These are phyloP conservation scores for Syrphus vitripennis DNA, from an alignment of 2,888 invertebrate species.

Conservation along the genomic window DNA sequence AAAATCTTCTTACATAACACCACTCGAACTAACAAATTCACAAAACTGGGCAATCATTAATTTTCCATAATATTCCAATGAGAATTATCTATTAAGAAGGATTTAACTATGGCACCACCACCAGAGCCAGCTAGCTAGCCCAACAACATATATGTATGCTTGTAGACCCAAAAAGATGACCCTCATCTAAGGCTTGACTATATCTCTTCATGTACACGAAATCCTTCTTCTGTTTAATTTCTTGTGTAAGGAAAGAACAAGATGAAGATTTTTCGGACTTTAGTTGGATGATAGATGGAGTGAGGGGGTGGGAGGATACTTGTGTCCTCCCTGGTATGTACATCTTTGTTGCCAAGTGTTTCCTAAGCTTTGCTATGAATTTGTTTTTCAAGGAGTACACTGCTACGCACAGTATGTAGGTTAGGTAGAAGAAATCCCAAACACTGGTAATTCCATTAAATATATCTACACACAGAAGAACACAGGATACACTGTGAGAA, in stretches of 20 bases:
- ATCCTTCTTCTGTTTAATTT: slow-evolving; percentile 56
- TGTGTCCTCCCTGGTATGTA: not conserved
- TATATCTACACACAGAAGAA: slow-evolving; percentile 14
- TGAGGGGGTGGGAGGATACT: not conserved
- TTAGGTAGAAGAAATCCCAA: slow-evolving; percentile 9
- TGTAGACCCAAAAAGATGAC: slow-evolving; percentile 44
- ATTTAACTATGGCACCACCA: slow-evolving; percentile 62
- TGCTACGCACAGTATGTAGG: not conserved
- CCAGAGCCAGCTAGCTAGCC: not conserved
- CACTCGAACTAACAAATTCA: slow-evolving; percentile 20
- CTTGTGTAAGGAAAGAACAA: slow-evolving; percentile 44
- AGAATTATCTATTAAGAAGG: slow-evolving; percentile 75
- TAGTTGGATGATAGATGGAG: not conserved
- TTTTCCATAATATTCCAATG: slow-evolving; percentile 74
- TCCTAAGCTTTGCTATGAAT: slow-evolving; percentile 65
- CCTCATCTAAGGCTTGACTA: slow-evolving; percentile 49
- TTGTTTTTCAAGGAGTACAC: slow-evolving; percentile 55
- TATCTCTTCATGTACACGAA: not conserved
- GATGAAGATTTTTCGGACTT: slow-evolving; percentile 60
- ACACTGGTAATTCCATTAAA: slow-evolving; percentile 60
- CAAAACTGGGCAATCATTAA: slow-evolving; percentile 72
- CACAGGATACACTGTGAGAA: slow-evolving; percentile 1
- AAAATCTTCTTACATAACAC: slow-evolving; percentile 46
- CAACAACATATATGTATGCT: too few relatives aligned
- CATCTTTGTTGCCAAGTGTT: slow-evolving; percentile 54